Evolutionary conservation across 1,140 invertebrate species (phyloP), one percentile per base, ranked within the genome.

Genomic region (Luehdorfia chinensis): DNA sequence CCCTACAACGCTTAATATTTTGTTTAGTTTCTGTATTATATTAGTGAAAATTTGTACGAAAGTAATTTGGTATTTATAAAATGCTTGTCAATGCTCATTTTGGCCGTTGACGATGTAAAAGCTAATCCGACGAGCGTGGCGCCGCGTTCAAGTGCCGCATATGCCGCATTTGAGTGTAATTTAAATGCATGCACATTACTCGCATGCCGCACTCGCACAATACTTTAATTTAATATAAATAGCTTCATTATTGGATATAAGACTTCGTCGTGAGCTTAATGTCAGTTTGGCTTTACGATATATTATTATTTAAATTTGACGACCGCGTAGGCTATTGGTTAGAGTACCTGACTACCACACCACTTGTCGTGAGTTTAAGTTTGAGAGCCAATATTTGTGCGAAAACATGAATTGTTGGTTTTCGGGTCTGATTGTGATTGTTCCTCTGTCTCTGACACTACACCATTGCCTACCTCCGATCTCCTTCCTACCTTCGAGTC

Each of bases 121-220:
- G 34, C 48, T 63, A 58, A 63, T 63, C 55, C 45, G 23, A 34
- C 8, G 33, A 44, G 33, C 33, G 27, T 28, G 43, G 34, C 28
- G 15, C 19, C 34, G 36, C 32, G 44, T 33, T 45, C 30, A 36
- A 27, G 48, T 36, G 55, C 49, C 62, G 57, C 66, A 64, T 63
- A 61, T 67, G 59, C 59, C 57, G 55, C 67, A 69, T 71, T 75
- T 71, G 66, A 69, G 62, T 50, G 65, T 69, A 71, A 71, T 75
- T 75, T 75, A 75, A 75, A 75, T 75, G 67, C 71, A 75, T 69
- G 53, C 63, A 69, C 60, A 71, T 71, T 71, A 66, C 65, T 64
- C 58, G 60, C 51, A 59, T 50, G 50, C 51, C 55, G 56, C 51
- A 41, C 34, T 47, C 54, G 47, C 63, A 69, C 59, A 66, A 71